These are phyloP conservation scores for Gortyna flavago DNA, from an alignment of 2,888 invertebrate species.

Conservation along the genomic window DNA sequence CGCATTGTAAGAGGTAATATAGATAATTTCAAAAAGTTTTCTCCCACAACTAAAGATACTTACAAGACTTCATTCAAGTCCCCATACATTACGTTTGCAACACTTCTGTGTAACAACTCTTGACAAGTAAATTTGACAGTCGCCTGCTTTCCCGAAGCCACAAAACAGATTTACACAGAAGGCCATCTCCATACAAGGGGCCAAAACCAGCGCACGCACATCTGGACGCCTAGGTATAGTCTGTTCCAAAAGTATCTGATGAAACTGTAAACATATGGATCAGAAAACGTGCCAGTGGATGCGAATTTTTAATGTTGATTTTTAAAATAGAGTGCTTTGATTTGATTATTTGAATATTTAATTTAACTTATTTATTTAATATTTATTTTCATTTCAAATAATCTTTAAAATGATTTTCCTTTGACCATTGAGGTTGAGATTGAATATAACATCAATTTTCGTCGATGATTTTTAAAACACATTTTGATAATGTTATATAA, in stretches of 20 bases:
- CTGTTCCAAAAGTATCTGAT: not conserved
- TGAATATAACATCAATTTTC: not conserved
- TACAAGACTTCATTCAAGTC: conserved; percentile 39
- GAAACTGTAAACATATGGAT: not conserved
- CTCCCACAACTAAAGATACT: conserved; percentile 24
- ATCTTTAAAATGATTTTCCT: no score
- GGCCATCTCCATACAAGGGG: not conserved
- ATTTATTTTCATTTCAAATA: not conserved
- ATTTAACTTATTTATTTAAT: no score
- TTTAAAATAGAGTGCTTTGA: no score
- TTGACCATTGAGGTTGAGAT: no score
- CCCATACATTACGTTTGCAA: conserved; percentile 51
- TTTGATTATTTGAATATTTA: no score
- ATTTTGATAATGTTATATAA: not conserved
- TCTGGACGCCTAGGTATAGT: not conserved
- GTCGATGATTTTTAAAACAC: not conserved
- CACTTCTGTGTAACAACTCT: conserved; percentile 67
- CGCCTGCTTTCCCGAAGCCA: conserved; percentile 68
- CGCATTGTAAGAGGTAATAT: not conserved
- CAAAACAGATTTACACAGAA: conserved; percentile 2
- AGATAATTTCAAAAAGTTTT: conserved; percentile 26
- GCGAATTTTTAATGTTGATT: no score
- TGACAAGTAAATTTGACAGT: conserved; percentile 80
- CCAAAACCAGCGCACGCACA: not conserved
- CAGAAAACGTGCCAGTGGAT: not conserved